Percentiles rank a stretch among this genome's conserved stretches.
Evolutionary conservation across 2,888 invertebrate species (phyloP).

Genomic region (Ctenicera cuprea): DNA sequence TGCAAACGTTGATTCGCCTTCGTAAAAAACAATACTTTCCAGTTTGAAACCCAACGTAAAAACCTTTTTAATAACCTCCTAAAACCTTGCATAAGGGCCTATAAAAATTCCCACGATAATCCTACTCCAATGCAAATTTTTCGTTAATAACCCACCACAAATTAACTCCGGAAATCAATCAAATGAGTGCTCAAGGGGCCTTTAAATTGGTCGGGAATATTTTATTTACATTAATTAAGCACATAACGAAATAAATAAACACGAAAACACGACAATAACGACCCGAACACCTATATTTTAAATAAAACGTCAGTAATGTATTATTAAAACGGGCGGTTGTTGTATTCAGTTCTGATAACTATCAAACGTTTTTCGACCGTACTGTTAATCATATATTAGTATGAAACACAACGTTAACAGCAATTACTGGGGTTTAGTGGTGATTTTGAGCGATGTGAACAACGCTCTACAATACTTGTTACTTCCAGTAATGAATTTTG

Average conservation of each 20-base stretch:
- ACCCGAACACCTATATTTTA: slow-evolving; percentile 1
- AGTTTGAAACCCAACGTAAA: too few species aligned
- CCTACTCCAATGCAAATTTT: slow-evolving; percentile 15
- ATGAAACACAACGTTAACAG: slow-evolving; percentile 20
- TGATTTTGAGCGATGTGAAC: background rate
- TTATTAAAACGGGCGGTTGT: slow-evolving; percentile 5
- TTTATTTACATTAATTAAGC: background rate
- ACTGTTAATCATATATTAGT: slow-evolving; percentile 22
- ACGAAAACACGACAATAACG: background rate
- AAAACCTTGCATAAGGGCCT: background rate
- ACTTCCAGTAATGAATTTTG: slow-evolving; percentile 8
- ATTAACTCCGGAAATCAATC: slow-evolving; percentile 37
- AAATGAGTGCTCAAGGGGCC: slow-evolving; percentile 17
- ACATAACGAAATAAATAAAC: slow-evolving; percentile 1
- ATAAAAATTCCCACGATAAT: slow-evolving; percentile 34
- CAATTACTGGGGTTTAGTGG: slow-evolving; percentile 23
- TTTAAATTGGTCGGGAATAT: slow-evolving; percentile 8
- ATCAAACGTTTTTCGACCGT: slow-evolving; percentile 20
- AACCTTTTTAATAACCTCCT: too few species aligned
- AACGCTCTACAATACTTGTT: slow-evolving; percentile 8
- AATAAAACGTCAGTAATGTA: background rate
- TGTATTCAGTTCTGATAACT: slow-evolving; percentile 10
- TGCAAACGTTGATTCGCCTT: too few species aligned
- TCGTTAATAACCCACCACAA: slow-evolving; percentile 22
- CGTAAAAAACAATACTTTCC: too few species aligned